Conservation (phyloP, 2,113 vertebrate species). For the Eurypyga helias region DNA sequence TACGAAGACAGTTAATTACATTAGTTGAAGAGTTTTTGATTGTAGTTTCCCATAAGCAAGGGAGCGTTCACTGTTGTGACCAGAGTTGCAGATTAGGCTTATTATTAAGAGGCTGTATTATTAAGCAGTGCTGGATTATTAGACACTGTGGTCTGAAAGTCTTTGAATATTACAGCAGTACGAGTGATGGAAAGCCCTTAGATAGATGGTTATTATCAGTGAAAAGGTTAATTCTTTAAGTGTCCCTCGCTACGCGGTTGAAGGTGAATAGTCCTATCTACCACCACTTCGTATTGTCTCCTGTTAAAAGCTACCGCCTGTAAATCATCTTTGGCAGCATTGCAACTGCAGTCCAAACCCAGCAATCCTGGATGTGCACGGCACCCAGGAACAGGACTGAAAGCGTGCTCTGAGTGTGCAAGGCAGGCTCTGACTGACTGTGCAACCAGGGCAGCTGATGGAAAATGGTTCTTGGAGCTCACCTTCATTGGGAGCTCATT, state of each 20-base stretch:
- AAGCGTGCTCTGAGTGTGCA: neutral
- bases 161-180: neutral
- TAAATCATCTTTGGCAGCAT: neutral
- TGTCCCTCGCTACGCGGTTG: neutral
- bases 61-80: neutral
- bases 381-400: neutral
- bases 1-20: neutral
- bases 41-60: neutral
- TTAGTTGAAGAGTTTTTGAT: neutral
- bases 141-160: neutral
- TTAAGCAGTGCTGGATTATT: neutral
- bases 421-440: neutral
- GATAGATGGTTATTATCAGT: neutral
- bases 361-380: neutral
- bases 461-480: neutral
- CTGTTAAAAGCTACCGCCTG: neutral
- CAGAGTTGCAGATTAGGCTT: neutral
- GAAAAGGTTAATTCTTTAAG: neutral
- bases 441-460: neutral
- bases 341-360: neutral
- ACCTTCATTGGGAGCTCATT: neutral
- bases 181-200: neutral
- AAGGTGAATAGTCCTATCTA: neutral
- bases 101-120: neutral
- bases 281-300: neutral